Evolutionary conservation across 2,888 invertebrate genomes (phyloP).

Genomic region (Parochlus steinenii): DNA sequence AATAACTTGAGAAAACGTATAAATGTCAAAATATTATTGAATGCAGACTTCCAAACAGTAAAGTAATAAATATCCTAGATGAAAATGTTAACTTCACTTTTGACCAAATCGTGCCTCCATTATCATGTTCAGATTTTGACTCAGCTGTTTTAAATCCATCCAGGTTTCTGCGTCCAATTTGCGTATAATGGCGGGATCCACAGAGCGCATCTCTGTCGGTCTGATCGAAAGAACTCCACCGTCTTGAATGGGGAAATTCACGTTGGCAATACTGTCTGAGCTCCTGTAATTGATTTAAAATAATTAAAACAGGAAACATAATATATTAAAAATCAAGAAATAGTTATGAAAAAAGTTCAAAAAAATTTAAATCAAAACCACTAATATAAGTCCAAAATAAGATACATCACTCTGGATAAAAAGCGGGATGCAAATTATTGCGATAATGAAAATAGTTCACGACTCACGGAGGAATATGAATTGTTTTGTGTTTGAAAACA

Average conservation of each 20-base stretch:
- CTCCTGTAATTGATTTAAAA: not conserved
- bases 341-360: not conserved
- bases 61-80: no score
- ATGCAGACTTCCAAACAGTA: no score
- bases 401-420: slow-evolving; percentile 22
- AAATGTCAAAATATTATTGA: no score
- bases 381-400: slow-evolving; percentile 14
- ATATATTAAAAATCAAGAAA: not conserved
- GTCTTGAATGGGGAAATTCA: slow-evolving; percentile 26
- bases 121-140: slow-evolving; percentile 25
- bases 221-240: slow-evolving; percentile 27
- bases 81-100: no score
- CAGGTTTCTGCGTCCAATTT: slow-evolving; percentile 25
- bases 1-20: no score
- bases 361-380: not conserved
- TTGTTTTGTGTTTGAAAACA: no score
- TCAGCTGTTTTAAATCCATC: slow-evolving; percentile 25
- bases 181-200: slow-evolving; percentile 22
- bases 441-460: no score
- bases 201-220: slow-evolving; percentile 22
- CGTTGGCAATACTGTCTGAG: slow-evolving; percentile 20
- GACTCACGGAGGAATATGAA: no score
- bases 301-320: not conserved
- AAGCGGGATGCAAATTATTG: not conserved
- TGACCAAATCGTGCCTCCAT: slow-evolving; percentile 17